Evolutionary conservation across 1,140 invertebrate species (phyloP).

Genomic region (Apis cerana): DNA sequence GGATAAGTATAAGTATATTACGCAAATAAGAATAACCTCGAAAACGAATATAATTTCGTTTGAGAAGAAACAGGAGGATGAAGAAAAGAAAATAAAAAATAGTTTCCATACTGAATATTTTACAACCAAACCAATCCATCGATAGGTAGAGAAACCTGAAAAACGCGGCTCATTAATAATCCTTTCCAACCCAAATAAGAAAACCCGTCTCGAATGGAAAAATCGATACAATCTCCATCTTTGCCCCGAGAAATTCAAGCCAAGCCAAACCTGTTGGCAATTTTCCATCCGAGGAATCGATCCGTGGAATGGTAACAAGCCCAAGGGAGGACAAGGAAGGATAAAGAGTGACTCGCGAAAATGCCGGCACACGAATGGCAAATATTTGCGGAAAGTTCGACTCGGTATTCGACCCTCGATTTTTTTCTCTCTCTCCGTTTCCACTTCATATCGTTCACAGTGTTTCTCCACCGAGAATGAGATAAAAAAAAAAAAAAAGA

Average conservation of each 20-base stretch:
- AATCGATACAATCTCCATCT: not conserved
- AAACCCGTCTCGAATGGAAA: not conserved
- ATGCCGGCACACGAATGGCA: slow-evolving; percentile 9
- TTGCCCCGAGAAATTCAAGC: not conserved
- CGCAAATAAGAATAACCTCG: too few relatives aligned
- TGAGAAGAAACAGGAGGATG: too few relatives aligned
- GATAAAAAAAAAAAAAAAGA: too few relatives aligned
- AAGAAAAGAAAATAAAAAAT: not conserved
- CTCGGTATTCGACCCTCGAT: not conserved
- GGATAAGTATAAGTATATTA: too few relatives aligned
- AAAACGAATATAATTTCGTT: too few relatives aligned
- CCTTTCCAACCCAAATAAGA: not conserved
- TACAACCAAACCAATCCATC: too few relatives aligned
- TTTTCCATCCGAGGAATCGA: slow-evolving; percentile 26
- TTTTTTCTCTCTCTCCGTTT: not conserved
- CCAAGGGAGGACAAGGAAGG: not conserved
- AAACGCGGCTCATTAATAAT: not conserved
- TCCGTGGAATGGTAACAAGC: slow-evolving; percentile 4
- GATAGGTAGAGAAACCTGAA: too few relatives aligned
- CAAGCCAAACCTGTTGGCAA: slow-evolving; percentile 22
- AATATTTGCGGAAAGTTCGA: slow-evolving; percentile 27
- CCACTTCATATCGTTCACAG: not conserved
- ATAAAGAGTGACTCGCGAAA: not conserved
- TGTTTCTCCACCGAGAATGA: not conserved
- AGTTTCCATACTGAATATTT: too few relatives aligned